A percentile compares a stretch with the other conserved stretches of the same genome.
Evolutionary conservation across 2,797 vertebrate species (phyloP).

Genomic region (Anas acuta): DNA sequence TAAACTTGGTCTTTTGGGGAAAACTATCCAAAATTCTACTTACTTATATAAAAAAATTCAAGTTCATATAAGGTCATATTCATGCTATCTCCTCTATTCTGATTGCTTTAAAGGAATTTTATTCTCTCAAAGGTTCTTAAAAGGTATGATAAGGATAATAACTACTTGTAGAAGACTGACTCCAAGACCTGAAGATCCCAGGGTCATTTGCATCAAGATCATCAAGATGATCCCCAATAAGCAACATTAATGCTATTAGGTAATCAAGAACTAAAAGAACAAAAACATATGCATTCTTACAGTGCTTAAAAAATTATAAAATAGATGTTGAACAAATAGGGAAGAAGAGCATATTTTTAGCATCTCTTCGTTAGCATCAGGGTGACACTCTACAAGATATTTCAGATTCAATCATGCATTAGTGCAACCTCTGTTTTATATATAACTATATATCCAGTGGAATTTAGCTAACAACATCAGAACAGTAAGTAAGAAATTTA

Average conservation of each 20-base stretch:
- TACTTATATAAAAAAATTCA: background rate
- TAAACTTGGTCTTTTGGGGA: background rate
- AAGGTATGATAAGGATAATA: background rate
- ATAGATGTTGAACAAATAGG: background rate
- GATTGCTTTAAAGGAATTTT: background rate
- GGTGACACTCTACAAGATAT: background rate
- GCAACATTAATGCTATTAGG: background rate
- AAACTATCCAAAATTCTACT: background rate
- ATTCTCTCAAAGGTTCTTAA: background rate
- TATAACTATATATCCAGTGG: background rate
- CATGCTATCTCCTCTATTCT: background rate
- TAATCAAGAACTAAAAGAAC: background rate
- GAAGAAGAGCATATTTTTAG: background rate
- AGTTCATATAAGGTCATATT: background rate
- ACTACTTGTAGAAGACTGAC: background rate
- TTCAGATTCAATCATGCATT: background rate
- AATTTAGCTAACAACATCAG: constrained; percentile 3
- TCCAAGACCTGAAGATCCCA: background rate
- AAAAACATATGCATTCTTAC: background rate
- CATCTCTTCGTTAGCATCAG: background rate
- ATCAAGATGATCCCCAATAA: background rate
- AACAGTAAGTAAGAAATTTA: background rate
- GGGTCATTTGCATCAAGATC: background rate
- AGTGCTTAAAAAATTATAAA: background rate
- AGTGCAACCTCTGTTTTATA: background rate